A percentile compares a stretch with the other conserved stretches of the same genome.
Evolutionary conservation across 2,113 vertebrate species (phyloP).

Genomic region (Hydrochoerus hydrochaeris): DNA sequence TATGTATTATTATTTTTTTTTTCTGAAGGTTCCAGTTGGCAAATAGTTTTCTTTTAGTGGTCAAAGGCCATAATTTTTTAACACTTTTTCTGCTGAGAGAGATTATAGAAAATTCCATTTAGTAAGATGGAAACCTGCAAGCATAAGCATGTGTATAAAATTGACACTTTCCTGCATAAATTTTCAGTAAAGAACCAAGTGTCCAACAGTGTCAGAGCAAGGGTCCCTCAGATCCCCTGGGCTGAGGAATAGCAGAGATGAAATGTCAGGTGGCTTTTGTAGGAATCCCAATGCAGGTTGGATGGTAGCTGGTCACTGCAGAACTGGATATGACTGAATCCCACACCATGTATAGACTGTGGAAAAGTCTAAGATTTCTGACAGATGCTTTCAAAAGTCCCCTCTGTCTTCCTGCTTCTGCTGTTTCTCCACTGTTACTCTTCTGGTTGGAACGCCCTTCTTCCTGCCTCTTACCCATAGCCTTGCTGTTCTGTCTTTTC

Average conservation of each 20-base stretch:
- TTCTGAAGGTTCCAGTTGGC: neutral
- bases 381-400: neutral
- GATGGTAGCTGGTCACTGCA: neutral
- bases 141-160: neutral
- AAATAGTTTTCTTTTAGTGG: neutral
- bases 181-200: neutral
- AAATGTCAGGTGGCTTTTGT: neutral
- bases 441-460: neutral
- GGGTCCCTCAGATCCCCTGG: neutral
- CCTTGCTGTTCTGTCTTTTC: neutral
- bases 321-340: neutral
- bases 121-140: neutral
- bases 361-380: neutral
- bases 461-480: neutral
- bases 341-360: too few species aligned
- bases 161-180: neutral
- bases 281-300: neutral
- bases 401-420: neutral
- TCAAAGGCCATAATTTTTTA: neutral
- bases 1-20: neutral
- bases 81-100: neutral
- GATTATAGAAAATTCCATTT: neutral
- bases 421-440: neutral
- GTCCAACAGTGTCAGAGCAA: neutral
- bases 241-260: neutral